Evolutionary conservation across 2,888 invertebrate genomes (phyloP), one percentile per base, ranked within the genome.

Genomic region (Hypomecis atomaria): DNA sequence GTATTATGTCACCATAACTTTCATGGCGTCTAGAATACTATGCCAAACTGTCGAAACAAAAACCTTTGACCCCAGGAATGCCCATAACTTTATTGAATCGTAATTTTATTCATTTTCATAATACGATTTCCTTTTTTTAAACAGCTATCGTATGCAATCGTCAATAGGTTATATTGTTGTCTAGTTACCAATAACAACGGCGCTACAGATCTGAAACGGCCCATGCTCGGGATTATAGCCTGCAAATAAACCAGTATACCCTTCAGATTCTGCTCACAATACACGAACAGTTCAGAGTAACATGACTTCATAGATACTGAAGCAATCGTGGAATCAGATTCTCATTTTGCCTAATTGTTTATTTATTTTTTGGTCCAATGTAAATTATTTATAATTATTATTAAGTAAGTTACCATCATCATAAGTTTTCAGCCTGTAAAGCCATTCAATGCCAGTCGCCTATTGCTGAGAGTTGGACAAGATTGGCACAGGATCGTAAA

Each of bases 191-290:
- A 57, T 47, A 44, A 56, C 55, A 61, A 48, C 42, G 54, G 62
- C 53, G 62, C 52, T 59, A 58, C 54, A 47, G 50, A 59, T 58
- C 50, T 57, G 6, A 65, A 68, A 63, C 62, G 57, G 59, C 61
- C 37, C 52, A 62, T 60, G 59, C 54, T 64, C 69, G 53, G 52
- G 62, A 63, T 67, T 59, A 65, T 63, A 40, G 59, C 55, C 65
- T 6, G 58, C 57, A 66, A 70, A 70, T 70, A 70, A 78, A 78
- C 74, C 77, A 78, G 76, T 77, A 75, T 65, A 65, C 69, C 66
- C 68, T 65, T 56, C 56, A 62, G 49, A 56, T 34, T 44, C 11
- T 42, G 67, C 62, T 66, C 59, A 64, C 72, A 73, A 75, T 75
- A 75, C 72, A 76, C 70, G 72, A 45, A 44, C 43, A 59, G 45